phyloP scores from a whole-genome alignment of 2,113 vertebrate species.

The Platanista minor region DNA sequence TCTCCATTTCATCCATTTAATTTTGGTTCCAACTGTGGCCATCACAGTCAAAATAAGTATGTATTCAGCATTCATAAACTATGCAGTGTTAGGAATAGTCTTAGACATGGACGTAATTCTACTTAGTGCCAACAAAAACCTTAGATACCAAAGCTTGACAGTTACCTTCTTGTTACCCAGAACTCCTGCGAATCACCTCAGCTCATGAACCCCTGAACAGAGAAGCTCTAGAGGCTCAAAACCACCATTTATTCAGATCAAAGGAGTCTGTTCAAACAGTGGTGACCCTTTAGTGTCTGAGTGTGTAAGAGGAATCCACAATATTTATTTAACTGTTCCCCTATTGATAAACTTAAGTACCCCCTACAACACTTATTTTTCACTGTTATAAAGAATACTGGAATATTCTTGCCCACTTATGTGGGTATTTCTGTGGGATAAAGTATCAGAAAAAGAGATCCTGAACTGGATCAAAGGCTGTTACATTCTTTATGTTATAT shows the following conservation, averaged over 20 bases:
- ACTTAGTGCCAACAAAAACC: not conserved
- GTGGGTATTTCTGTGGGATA: not conserved
- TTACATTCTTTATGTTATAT: not conserved
- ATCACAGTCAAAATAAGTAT: not conserved
- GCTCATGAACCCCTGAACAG: not conserved
- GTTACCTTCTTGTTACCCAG: not conserved
- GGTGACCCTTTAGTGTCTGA: not conserved
- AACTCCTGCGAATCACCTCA: not conserved
- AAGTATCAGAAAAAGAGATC: not conserved
- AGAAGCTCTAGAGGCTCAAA: not conserved
- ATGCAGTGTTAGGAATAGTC: not conserved
- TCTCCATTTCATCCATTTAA: not conserved
- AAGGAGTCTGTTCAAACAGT: not conserved
- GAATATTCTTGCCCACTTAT: not conserved
- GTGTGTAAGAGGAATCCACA: not conserved
- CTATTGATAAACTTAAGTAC: not conserved
- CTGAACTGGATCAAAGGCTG: not conserved
- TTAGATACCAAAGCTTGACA: not conserved
- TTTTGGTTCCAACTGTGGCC: not conserved
- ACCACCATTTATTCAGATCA: not conserved
- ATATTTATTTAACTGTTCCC: not conserved
- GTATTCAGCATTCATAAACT: not conserved
- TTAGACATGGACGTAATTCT: not conserved
- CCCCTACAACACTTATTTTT: not conserved
- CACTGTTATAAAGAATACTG: not conserved